Percentiles rank a stretch among this genome's conserved stretches.
Conservation (phyloP, 2,797 vertebrate species). For the Notolabrus celidotus region DNA sequence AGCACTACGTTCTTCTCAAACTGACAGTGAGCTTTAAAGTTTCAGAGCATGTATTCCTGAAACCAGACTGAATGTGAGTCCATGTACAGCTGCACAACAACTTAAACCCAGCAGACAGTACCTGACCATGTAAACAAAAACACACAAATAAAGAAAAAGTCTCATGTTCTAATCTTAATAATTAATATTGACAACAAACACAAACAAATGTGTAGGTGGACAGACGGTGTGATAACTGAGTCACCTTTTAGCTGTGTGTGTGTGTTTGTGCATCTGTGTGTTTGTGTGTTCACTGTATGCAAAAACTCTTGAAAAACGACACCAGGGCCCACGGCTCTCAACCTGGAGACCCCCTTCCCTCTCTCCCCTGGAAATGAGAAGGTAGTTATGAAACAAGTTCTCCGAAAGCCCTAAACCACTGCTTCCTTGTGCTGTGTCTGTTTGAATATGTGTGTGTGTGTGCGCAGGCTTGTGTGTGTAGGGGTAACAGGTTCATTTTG, state of each 20-base stretch:
- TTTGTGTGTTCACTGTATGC: neutral
- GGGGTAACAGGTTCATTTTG: constrained; percentile 1
- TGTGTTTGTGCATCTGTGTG: neutral
- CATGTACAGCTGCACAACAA: too few species aligned
- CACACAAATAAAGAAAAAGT: too few species aligned
- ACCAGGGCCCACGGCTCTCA: constrained; percentile 35
- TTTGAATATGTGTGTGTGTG: constrained; percentile 9
- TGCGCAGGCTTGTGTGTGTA: constrained; percentile 13
- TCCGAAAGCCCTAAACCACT: constrained; percentile 8
- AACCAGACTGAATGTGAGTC: too few species aligned
- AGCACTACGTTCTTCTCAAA: too few species aligned
- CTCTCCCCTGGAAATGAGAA: constrained; percentile 32
- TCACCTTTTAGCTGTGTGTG: neutral
- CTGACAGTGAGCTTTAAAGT: too few species aligned
- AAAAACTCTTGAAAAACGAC: constrained; percentile 34
- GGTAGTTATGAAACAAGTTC: constrained; percentile 34
- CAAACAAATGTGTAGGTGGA: too few species aligned
- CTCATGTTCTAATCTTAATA: too few species aligned
- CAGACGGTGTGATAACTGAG: accelerated
- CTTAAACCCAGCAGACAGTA: too few species aligned
- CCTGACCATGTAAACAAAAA: too few species aligned
- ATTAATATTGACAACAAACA: too few species aligned
- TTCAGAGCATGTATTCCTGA: too few species aligned
- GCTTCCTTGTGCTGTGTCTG: neutral
- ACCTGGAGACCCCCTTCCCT: constrained; percentile 29